Evolutionary conservation across 2,888 invertebrate genomes (phyloP).

Genomic region (Parelbella ahira): DNA sequence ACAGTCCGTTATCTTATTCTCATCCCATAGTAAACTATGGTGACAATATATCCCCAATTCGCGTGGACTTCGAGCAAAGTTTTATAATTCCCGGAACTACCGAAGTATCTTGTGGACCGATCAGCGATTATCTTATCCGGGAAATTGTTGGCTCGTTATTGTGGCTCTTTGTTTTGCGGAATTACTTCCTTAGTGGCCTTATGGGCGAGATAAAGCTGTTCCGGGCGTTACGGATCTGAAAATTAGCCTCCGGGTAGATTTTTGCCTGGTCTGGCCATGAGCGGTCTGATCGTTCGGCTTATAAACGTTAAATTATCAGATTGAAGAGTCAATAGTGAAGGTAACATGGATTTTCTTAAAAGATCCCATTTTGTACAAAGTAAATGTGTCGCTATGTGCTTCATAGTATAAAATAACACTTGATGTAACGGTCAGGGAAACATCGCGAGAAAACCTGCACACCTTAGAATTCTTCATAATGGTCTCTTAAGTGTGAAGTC

Average conservation of each 20-base stretch:
- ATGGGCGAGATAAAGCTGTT: conserved; percentile 64
- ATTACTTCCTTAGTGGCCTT: conserved; percentile 64
- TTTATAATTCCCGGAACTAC: conserved; percentile 35
- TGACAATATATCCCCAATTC: conserved; percentile 24
- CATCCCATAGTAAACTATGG: conserved; percentile 11
- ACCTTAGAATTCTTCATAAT: too few species aligned
- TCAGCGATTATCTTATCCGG: conserved; percentile 24
- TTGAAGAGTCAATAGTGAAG: too few species aligned
- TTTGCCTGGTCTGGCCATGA: conserved; percentile 8
- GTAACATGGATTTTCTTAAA: too few species aligned
- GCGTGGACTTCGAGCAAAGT: conserved; percentile 28
- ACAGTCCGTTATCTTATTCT: conserved; percentile 3
- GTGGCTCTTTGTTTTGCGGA: conserved; percentile 58
- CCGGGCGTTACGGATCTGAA: conserved; percentile 9
- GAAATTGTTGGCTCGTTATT: conserved; percentile 49
- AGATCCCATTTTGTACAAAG: too few species aligned
- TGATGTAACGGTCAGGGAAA: too few species aligned
- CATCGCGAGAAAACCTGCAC: too few species aligned
- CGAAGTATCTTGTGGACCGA: conserved; percentile 41
- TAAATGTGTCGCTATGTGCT: too few species aligned
- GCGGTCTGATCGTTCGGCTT: background rate
- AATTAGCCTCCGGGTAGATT: conserved; percentile 21
- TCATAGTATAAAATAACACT: too few species aligned
- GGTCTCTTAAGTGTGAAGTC: too few species aligned
- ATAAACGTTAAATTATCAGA: too few species aligned